These are phyloP conservation scores for Hucho hucho DNA, from an alignment of 2,113 vertebrate genomes.

Conservation along the genomic window DNA sequence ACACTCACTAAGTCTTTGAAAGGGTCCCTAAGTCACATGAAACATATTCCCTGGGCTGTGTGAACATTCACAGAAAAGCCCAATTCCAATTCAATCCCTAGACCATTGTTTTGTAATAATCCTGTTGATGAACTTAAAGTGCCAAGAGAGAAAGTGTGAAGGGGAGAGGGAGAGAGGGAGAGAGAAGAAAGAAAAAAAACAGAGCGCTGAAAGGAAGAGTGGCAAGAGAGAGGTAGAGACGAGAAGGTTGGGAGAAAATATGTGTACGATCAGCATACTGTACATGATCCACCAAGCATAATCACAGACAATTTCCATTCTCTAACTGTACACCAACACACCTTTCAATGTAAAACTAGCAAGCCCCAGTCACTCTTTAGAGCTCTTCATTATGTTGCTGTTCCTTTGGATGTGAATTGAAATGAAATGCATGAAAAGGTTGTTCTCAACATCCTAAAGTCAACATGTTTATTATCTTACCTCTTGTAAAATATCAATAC, in stretches of 20 bases:
- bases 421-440: neutral
- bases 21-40: no score
- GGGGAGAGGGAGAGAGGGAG: neutral
- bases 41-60: no score
- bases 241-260: conserved; percentile 36
- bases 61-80: no score
- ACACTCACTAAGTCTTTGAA: no score
- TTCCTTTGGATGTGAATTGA: conserved; percentile 3
- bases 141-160: neutral
- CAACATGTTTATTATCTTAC: neutral
- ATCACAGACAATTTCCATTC: conserved; percentile 9
- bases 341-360: neutral
- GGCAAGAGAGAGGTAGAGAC: conserved; percentile 20
- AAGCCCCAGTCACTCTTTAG: neutral
- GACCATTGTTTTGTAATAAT: no score
- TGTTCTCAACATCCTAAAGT: neutral
- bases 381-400: neutral
- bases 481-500: neutral
- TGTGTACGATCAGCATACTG: conserved; percentile 40
- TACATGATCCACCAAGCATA: conserved; percentile 24
- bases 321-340: neutral
- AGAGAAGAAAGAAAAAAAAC: neutral
- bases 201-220: neutral
- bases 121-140: no score
- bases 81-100: no score